Evolutionary conservation across 2,888 invertebrate genomes (phyloP).

Genomic region (Pinctada fucata): DNA sequence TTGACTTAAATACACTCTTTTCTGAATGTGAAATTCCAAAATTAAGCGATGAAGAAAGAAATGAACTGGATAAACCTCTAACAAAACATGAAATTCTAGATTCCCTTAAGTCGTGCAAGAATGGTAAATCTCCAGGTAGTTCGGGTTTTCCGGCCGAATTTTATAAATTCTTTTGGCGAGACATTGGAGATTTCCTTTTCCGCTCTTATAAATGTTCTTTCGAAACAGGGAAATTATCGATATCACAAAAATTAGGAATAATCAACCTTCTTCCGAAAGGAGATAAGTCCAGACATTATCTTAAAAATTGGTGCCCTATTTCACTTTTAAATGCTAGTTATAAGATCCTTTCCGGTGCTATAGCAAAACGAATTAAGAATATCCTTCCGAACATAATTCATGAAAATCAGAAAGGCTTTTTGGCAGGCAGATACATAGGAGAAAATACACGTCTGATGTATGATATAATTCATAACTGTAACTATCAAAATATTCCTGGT

Average conservation of each 20-base stretch:
- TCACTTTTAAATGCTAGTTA: too few relatives aligned
- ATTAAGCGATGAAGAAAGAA: neutral
- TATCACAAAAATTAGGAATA: slow-evolving; percentile 21
- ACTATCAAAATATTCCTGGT: too few relatives aligned
- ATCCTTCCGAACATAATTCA: too few relatives aligned
- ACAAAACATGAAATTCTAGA: neutral
- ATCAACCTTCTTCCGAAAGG: too few relatives aligned
- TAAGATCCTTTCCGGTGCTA: too few relatives aligned
- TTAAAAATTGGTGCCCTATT: too few relatives aligned
- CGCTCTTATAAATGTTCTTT: slow-evolving; percentile 15
- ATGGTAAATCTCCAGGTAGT: slow-evolving; percentile 15
- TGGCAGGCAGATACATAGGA: neutral
- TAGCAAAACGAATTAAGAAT: too few relatives aligned
- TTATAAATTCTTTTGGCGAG: neutral
- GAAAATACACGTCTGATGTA: slow-evolving; percentile 11
- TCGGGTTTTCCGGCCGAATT: slow-evolving; percentile 2
- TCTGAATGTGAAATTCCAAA: slow-evolving; percentile 10
- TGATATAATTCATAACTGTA: too few relatives aligned
- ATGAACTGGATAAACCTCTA: neutral
- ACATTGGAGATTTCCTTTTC: neutral
- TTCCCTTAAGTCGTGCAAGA: slow-evolving; percentile 5
- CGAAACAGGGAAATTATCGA: slow-evolving; percentile 10
- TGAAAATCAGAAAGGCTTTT: too few relatives aligned
- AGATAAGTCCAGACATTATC: too few relatives aligned
- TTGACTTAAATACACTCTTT: neutral